Base-by-base conservation (phyloP, 2,113 vertebrate species). In the Dipodomys spectabilis region DNA sequence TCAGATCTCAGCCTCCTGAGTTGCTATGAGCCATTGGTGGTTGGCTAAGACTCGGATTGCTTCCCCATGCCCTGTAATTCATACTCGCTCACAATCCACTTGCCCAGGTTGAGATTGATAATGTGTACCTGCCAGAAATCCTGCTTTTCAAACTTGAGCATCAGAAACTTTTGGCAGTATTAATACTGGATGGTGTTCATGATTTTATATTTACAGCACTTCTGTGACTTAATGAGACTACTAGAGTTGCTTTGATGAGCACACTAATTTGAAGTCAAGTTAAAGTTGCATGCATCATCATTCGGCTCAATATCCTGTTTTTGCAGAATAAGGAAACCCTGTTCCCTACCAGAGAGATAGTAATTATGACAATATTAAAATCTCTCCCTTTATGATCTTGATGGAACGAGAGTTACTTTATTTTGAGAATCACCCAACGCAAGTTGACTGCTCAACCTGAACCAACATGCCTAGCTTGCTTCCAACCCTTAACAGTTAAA, bases 381-480 rank as follows among this genome's bases (percentile, higher is more conserved):
- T 53, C 6, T 44, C 75, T 88, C 53, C 25, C n/a, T 20, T 81
- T 85, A 35, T 18, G 67, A 64, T 60, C 28, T 79, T 65, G 45
- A 6, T 75, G 71, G 49, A 86, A 74, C 71, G 65, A 64, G 23
- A 39, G 28, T 45, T 27, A 22, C 45, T 82, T 91, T 57, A 35
- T 69, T 91, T 35, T 82, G 64, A 82, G 65, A 82, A 65, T 93
- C 91, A 5, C 28, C 44, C 60, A 35, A 75, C 64, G 65, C 60
- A 44, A 65, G n/a, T 73, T 75, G 49, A 77, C 30, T 53, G 84
- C 1, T 92, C 62, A 80, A 1, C 65, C 0, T 75, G 81, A 79
- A 39, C 90, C 81, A 86, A 86, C 82, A 86, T 83, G 19, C 11
- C 82, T 73, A 67, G 22, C 27, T 77, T 93, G 60, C 7, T 23